These are phyloP conservation scores for Halichoeres trimaculatus DNA, from an alignment of 2,113 vertebrate genomes.

Conservation along the genomic window DNA sequence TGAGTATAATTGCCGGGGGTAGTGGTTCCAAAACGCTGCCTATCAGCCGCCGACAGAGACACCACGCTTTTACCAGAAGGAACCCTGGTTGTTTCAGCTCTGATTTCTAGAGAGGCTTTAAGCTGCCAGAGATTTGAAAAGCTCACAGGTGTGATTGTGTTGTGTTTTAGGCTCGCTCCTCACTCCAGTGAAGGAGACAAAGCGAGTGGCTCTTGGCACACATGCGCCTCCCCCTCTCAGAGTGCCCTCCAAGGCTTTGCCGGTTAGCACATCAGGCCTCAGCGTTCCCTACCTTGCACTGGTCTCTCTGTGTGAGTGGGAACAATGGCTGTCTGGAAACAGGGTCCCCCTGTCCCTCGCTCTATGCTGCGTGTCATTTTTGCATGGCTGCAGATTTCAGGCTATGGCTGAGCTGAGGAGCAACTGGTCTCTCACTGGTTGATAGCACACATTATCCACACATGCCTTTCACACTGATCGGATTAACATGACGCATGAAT, in stretches of 20 bases:
- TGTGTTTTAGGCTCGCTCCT: slow-evolving; percentile 49
- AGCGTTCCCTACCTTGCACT: slow-evolving; percentile 42
- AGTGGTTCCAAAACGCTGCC: slow-evolving; percentile 29
- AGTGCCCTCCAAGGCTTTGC: slow-evolving; percentile 49
- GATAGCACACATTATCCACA: slow-evolving; percentile 41
- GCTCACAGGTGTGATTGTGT: slow-evolving; percentile 62
- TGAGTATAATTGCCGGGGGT: slow-evolving; percentile 25
- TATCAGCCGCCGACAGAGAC: slow-evolving; percentile 55
- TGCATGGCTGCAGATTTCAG: slow-evolving; percentile 40
- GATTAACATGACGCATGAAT: slow-evolving; percentile 36
- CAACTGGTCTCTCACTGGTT: slow-evolving; percentile 52
- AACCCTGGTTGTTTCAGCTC: slow-evolving; percentile 22
- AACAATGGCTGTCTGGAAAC: slow-evolving; percentile 68
- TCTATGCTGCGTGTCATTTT: slow-evolving; percentile 18
- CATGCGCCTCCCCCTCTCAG: slow-evolving; percentile 33
- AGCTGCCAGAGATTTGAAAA: slow-evolving; percentile 58
- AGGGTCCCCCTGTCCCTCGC: slow-evolving; percentile 32
- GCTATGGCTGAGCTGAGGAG: slow-evolving; percentile 36
- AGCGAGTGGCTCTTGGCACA: slow-evolving; percentile 58
- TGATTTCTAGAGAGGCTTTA: slow-evolving; percentile 44
- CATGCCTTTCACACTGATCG: slow-evolving; percentile 20
- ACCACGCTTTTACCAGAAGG: slow-evolving; percentile 23
- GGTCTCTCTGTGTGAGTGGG: slow-evolving; percentile 48
- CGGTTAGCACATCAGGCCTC: slow-evolving; percentile 53
- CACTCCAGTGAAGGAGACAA: slow-evolving; percentile 56